Percentiles rank a stretch among this genome's conserved stretches.
These are phyloP conservation scores for Neodon shergylaensis DNA, from an alignment of 2,113 vertebrate genomes.

Conservation along the genomic window DNA sequence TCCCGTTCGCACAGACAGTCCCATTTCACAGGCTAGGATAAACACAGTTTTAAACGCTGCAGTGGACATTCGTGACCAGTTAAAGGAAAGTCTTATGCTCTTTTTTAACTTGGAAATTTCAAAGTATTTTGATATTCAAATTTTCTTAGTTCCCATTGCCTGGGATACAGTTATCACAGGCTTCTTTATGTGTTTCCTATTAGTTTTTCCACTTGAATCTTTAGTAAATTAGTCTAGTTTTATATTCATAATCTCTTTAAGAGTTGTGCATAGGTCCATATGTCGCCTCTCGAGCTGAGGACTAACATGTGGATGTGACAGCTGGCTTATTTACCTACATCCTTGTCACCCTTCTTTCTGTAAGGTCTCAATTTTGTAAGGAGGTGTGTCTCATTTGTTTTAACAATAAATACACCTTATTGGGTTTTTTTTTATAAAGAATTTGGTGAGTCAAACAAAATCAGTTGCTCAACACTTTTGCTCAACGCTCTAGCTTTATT, in stretches of 20 bases:
- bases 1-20: neutral
- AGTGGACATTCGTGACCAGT: neutral
- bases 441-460: neutral
- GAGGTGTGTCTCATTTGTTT: neutral
- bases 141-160: neutral
- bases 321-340: neutral
- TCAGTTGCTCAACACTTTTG: neutral
- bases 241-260: neutral
- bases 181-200: neutral
- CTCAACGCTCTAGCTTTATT: neutral
- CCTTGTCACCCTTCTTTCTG: no score
- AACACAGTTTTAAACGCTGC: neutral
- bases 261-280: neutral
- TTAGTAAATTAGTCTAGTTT: neutral
- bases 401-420: neutral
- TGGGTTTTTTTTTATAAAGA: neutral
- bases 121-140: neutral
- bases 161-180: neutral
- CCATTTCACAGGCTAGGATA: neutral
- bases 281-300: neutral
- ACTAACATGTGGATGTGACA: neutral
- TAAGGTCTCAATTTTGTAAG: neutral
- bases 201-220: neutral
- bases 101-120: slow-evolving; percentile 10
- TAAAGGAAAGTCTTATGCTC: neutral